Conservation (phyloP, 2,888 invertebrate genomes). For the Magallana nippona region DNA sequence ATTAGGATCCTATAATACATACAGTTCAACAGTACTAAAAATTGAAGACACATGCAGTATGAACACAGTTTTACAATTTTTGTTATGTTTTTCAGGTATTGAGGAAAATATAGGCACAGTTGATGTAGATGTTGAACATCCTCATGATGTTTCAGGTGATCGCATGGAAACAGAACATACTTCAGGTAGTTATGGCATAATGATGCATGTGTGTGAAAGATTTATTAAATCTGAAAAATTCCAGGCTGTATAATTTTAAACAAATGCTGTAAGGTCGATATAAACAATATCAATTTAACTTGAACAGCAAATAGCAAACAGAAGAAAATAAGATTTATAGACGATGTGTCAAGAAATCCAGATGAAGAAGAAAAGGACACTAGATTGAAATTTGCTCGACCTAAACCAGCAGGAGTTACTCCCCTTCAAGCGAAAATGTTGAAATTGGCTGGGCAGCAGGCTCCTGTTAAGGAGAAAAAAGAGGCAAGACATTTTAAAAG, state of each 20-base stretch:
- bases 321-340: slow-evolving; percentile 84
- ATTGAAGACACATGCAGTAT: not conserved
- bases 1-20: no score
- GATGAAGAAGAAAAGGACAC: slow-evolving; percentile 75
- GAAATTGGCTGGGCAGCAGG: slow-evolving; percentile 92
- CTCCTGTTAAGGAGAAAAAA: slow-evolving; percentile 82
- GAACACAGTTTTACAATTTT: no score
- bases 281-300: not conserved
- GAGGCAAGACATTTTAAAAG: slow-evolving; percentile 14
- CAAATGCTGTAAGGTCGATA: no score
- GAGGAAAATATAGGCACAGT: slow-evolving; percentile 67
- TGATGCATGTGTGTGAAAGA: no score
- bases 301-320: slow-evolving; percentile 60
- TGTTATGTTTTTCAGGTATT: slow-evolving; percentile 56
- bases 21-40: no score
- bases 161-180: slow-evolving; percentile 76
- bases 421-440: slow-evolving; percentile 91
- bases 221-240: no score
- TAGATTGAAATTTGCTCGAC: slow-evolving; percentile 61
- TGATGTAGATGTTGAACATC: slow-evolving; percentile 67
- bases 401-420: slow-evolving; percentile 65
- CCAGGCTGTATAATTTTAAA: no score
- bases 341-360: slow-evolving; percentile 81
- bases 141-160: slow-evolving; percentile 60
- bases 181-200: not conserved